phyloP scores from a whole-genome alignment of 2,888 invertebrate species.

The Spodoptera exigua region DNA sequence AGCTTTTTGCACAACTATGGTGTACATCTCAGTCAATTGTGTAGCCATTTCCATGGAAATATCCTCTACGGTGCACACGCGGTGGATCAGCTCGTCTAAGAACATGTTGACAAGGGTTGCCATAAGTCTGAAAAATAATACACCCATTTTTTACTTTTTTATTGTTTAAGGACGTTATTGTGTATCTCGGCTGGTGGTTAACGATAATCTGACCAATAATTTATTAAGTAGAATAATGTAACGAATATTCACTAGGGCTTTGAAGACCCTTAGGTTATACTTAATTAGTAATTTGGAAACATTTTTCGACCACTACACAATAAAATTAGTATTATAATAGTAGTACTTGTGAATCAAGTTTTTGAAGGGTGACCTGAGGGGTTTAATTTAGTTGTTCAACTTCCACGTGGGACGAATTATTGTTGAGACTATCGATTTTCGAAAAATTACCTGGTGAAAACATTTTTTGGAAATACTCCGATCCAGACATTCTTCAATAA shows the following conservation, averaged over 20 bases:
- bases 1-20: constrained; percentile 91
- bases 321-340: too few species aligned
- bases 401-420: not conserved
- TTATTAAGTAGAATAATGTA: too few species aligned
- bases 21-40: constrained; percentile 93
- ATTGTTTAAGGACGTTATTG: too few species aligned
- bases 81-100: constrained; percentile 91
- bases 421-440: not conserved
- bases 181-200: too few species aligned
- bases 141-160: not conserved
- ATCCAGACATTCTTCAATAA: constrained; percentile 96
- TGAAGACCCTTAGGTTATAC: too few species aligned
- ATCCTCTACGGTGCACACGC: constrained; percentile 93
- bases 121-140: constrained; percentile 74
- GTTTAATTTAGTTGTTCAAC: too few species aligned
- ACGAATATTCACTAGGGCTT: too few species aligned
- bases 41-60: constrained; percentile 95
- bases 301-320: too few species aligned
- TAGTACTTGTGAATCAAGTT: too few species aligned
- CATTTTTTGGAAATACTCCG: constrained; percentile 93
- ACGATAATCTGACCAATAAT: too few species aligned
- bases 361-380: too few species aligned
- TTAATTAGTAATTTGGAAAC: too few species aligned
- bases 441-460: constrained; percentile 90
- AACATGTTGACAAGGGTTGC: constrained; percentile 91